These are phyloP conservation scores for Diadegma fenestrale DNA, from an alignment of 2,888 invertebrate genomes.

Conservation along the genomic window DNA sequence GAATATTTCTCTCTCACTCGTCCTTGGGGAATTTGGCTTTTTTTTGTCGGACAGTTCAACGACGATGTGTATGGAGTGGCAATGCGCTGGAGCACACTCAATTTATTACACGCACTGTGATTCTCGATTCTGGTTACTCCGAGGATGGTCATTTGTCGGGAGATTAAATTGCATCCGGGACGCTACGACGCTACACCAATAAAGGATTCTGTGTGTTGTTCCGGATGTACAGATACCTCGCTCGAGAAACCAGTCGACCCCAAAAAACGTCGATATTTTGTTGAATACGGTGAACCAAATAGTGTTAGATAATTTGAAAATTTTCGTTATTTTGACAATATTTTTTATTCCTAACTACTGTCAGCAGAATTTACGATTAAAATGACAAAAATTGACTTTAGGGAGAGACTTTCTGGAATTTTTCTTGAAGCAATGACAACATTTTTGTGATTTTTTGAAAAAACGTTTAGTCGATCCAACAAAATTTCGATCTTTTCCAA, in stretches of 20 bases:
- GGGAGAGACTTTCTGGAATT: too few species aligned
- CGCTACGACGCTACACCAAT: slow-evolving; percentile 34
- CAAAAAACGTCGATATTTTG: too few species aligned
- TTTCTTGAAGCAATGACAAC: too few species aligned
- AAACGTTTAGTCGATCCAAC: too few species aligned
- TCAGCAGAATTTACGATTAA: too few species aligned
- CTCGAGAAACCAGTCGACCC: slow-evolving; percentile 14
- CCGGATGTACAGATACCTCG: slow-evolving; percentile 20
- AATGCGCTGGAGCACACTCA: slow-evolving; percentile 18
- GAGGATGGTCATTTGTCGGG: slow-evolving; percentile 66
- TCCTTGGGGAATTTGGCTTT: neutral
- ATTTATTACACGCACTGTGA: slow-evolving; percentile 69
- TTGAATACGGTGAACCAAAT: too few species aligned
- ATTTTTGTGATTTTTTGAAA: too few species aligned
- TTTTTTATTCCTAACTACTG: too few species aligned
- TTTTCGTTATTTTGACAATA: too few species aligned
- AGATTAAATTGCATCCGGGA: slow-evolving; percentile 69
- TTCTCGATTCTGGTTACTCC: slow-evolving; percentile 51
- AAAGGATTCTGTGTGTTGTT: slow-evolving; percentile 15
- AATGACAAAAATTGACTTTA: too few species aligned
- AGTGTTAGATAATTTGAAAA: too few species aligned
- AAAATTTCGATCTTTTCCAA: too few species aligned
- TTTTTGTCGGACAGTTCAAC: neutral
- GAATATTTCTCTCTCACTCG: neutral
- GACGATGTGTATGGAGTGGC: neutral